Conservation (phyloP, 2,113 vertebrate genomes). For the Cephalophus harveyi region DNA sequence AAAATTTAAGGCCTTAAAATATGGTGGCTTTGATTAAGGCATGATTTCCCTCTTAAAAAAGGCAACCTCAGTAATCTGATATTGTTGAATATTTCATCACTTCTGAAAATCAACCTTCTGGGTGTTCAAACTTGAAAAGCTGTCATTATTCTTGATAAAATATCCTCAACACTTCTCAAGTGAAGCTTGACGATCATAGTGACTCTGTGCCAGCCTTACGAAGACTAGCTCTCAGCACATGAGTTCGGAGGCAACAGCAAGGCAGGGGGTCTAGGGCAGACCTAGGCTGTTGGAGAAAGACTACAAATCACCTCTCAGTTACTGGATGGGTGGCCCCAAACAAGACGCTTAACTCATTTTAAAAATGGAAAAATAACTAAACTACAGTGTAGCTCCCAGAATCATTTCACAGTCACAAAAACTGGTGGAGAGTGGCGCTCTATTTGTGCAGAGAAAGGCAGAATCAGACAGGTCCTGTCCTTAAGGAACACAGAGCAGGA, state of each 20-base stretch:
- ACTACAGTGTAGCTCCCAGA: not conserved
- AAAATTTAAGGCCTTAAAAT: not conserved
- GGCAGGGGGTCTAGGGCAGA: too few relatives aligned
- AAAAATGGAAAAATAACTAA: not conserved
- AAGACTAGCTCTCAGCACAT: too few relatives aligned
- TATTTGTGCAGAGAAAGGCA: not conserved
- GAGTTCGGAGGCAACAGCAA: not conserved
- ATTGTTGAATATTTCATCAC: not conserved
- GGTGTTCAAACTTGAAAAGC: not conserved
- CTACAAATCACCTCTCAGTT: not conserved
- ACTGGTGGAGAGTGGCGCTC: not conserved
- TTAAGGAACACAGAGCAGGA: not conserved
- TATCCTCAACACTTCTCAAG: not conserved
- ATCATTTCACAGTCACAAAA: not conserved
- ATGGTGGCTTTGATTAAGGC: not conserved
- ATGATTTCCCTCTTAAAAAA: not conserved
- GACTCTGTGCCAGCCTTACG: not conserved
- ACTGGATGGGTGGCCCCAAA: not conserved
- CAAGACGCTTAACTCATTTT: not conserved
- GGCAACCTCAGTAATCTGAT: not conserved
- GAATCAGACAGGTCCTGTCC: not conserved
- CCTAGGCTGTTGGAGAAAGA: not conserved
- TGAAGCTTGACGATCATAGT: not conserved
- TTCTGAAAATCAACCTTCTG: constrained; percentile 10
- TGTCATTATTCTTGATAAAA: not conserved